A percentile compares a stretch with the other conserved stretches of the same genome.
Evolutionary conservation across 2,113 vertebrate species (phyloP).

Genomic region (Phaethon lepturus): DNA sequence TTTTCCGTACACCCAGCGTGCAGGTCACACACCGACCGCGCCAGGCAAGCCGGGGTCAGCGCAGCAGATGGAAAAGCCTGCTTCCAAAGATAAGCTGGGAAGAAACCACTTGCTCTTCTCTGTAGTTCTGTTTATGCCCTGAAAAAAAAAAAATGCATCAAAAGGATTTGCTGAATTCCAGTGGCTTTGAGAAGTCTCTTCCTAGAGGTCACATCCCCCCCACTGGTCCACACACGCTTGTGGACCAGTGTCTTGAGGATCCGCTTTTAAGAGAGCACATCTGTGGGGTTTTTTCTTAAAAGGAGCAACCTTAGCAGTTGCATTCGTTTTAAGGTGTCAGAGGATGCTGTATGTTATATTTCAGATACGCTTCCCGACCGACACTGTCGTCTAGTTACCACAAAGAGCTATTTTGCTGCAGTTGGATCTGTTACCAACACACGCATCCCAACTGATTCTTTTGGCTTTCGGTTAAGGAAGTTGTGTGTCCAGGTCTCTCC

Average conservation of each 20-base stretch:
- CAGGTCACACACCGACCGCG: background rate
- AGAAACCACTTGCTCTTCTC: background rate
- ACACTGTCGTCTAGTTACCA: background rate
- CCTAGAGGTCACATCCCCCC: background rate
- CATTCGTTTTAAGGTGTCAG: background rate
- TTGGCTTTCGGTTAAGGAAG: background rate
- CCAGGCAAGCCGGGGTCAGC: slow-evolving; percentile 11
- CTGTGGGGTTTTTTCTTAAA: background rate
- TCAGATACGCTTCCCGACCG: background rate
- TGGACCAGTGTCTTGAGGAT: background rate
- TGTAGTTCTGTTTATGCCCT: background rate
- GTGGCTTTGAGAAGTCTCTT: background rate
- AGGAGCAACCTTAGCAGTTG: background rate
- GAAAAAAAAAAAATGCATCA: background rate
- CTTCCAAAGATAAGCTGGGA: background rate
- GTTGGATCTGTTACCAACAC: background rate
- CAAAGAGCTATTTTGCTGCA: background rate
- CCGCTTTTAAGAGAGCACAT: background rate
- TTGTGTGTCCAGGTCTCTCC: background rate
- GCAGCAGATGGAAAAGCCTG: background rate
- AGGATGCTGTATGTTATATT: background rate
- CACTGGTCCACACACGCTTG: background rate
- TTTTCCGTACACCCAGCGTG: background rate
- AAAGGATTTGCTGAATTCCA: background rate
- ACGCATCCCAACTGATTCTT: background rate